Base-by-base conservation (phyloP, 2,888 invertebrate genomes). In the Yponomeuta plumbellus region DNA sequence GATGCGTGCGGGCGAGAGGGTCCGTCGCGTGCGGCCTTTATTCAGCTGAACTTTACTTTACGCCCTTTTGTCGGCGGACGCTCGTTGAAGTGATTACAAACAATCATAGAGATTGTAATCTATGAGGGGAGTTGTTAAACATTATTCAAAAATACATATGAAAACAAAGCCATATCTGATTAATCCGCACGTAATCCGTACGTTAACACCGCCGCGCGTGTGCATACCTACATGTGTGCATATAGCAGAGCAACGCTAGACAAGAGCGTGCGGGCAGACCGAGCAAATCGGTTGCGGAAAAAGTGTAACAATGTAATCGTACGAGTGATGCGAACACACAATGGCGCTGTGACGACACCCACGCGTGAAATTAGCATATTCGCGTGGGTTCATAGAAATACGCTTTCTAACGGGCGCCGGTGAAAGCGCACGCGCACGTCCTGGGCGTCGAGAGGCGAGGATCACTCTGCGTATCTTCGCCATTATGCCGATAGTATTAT, bases 331-430 rank as follows among this genome's bases (percentile, higher is more conserved):
- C 65, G 67, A 61, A 67, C 69, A 68, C 70, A 80, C 79, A 77
- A 78, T 78, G 71, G 66, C 65, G 62, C 67, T 68, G 69, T 69
- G 69, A 67, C 56, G 63, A 61, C 66, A 66, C 44, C 44, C 44
- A 52, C 44, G 65, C 64, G 57, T 68, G 67, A 78, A 80, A 81
- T 86, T 83, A 80, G 81, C 83, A 82, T 86, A 75, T 52, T 17
- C 44, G 44, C 44, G 13, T 52, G 44, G 13, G 44, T 82, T 78
- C 81, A 80, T 80, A 80, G 78, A 80, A 82, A 79, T 79, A 78
- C 78, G 79, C 87, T 88, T 88, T 88, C 88, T 88, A 88, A 83
- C 80, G 80, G 34, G 76, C 72, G 71, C 71, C 68, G 76, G 86
- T 80, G 86, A 86, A 85, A 87, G 87, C 80, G 79, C 78, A 72